Evolutionary conservation across 2,888 invertebrate species (phyloP).

Genomic region (Phaonia tiefii): DNA sequence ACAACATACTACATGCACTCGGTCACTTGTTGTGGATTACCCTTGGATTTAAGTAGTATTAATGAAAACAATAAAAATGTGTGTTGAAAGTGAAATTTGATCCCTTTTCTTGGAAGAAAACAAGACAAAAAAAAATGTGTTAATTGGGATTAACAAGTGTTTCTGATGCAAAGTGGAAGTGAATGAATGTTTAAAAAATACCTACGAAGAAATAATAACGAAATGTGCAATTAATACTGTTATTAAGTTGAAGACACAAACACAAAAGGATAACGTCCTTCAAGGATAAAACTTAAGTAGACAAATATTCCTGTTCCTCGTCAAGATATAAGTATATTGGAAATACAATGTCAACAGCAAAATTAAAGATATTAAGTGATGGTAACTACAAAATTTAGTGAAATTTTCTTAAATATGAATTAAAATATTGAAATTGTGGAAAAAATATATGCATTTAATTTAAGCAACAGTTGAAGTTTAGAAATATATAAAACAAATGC

Average conservation of each 20-base stretch:
- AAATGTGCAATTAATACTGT: no score
- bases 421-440: background rate
- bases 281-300: slow-evolving; percentile 18
- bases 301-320: background rate
- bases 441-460: slow-evolving; percentile 24
- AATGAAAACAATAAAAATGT: slow-evolving; percentile 35
- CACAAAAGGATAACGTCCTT: background rate
- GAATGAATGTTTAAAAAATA: background rate
- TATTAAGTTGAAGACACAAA: background rate
- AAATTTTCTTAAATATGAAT: background rate
- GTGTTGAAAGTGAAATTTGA: slow-evolving; percentile 57
- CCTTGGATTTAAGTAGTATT: background rate
- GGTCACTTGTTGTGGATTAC: slow-evolving; percentile 39
- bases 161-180: background rate
- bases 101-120: slow-evolving; percentile 48
- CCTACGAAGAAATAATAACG: no score
- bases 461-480: background rate
- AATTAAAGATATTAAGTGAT: slow-evolving; percentile 54
- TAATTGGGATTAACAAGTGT: background rate
- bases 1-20: background rate
- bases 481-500: background rate
- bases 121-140: slow-evolving; percentile 2
- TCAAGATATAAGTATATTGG: no score
- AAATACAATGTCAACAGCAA: slow-evolving; percentile 51
- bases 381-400: slow-evolving; percentile 39